Evolutionary conservation across 37 sponge, comb jelly and placozoan species (phyloP).

Genomic region (Beroe forskalii): DNA sequence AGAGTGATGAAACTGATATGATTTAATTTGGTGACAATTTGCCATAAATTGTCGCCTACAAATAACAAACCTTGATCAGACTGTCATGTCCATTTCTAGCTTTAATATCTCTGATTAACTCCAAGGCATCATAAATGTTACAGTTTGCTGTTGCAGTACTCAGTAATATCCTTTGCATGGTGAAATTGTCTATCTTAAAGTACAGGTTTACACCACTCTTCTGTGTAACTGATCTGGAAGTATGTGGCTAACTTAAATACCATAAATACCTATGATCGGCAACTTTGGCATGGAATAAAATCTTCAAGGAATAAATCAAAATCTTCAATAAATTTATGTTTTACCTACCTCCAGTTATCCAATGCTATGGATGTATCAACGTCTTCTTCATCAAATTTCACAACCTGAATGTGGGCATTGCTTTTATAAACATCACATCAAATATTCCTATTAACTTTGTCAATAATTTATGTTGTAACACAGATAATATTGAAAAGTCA

Average conservation of each 20-base stretch:
- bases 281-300: too few relatives aligned
- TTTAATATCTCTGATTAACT: neutral
- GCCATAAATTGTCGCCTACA: neutral
- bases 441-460: too few relatives aligned
- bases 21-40: too few relatives aligned
- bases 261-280: too few relatives aligned
- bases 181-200: constrained; percentile 44
- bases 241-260: too few relatives aligned
- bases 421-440: too few relatives aligned
- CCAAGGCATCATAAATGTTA: neutral
- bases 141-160: neutral
- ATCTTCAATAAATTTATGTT: too few relatives aligned
- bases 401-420: neutral
- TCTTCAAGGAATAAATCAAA: too few relatives aligned
- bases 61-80: neutral
- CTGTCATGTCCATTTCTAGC: neutral
- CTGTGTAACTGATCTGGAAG: neutral
- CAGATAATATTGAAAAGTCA: too few relatives aligned
- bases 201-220: neutral
- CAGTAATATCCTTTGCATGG: neutral
- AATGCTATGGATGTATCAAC: constrained; percentile 16
- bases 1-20: too few relatives aligned
- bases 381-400: neutral
- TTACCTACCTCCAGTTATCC: neutral
- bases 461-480: too few relatives aligned